These are phyloP conservation scores for Sebastes umbrosus DNA, from an alignment of 2,797 vertebrate genomes.

Conservation along the genomic window DNA sequence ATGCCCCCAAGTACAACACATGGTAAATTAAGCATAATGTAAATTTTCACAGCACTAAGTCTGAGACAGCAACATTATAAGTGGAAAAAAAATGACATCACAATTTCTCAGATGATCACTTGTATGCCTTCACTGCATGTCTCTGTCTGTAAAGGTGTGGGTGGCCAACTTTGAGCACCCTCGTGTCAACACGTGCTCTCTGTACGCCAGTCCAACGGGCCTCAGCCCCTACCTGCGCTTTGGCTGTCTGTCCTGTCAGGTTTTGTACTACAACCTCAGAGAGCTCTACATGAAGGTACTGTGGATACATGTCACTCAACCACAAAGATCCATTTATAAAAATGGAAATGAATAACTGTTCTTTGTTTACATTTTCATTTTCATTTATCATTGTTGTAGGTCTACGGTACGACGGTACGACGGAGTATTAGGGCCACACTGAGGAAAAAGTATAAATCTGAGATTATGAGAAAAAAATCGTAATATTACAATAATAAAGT, in stretches of 20 bases:
- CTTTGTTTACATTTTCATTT: too few species aligned
- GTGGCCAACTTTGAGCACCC: constrained; percentile 93
- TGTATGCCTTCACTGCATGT: background rate
- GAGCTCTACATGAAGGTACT: constrained; percentile 96
- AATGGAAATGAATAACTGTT: too few species aligned
- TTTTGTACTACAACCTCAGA: constrained; percentile 94
- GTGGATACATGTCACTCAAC: background rate
- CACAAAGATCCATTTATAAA: too few species aligned
- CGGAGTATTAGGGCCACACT: too few species aligned
- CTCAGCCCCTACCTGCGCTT: constrained; percentile 97
- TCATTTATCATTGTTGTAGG: too few species aligned
- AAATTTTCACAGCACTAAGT: background rate
- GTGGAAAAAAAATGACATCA: background rate
- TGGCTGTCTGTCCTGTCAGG: constrained; percentile 93
- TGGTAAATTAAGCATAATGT: background rate
- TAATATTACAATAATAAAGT: too few species aligned
- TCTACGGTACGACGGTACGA: too few species aligned
- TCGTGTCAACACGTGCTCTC: constrained; percentile 89
- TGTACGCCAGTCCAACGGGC: constrained; percentile 94
- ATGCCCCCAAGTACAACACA: background rate
- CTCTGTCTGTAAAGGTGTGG: constrained; percentile 86
- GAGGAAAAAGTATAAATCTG: too few species aligned
- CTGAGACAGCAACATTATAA: background rate
- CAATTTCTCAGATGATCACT: background rate
- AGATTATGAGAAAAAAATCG: too few species aligned